A percentile compares a stretch with the other conserved stretches of the same genome.
phyloP scores from a whole-genome alignment of 2,797 vertebrate species.

The Petrocephalus schoutedeni region DNA sequence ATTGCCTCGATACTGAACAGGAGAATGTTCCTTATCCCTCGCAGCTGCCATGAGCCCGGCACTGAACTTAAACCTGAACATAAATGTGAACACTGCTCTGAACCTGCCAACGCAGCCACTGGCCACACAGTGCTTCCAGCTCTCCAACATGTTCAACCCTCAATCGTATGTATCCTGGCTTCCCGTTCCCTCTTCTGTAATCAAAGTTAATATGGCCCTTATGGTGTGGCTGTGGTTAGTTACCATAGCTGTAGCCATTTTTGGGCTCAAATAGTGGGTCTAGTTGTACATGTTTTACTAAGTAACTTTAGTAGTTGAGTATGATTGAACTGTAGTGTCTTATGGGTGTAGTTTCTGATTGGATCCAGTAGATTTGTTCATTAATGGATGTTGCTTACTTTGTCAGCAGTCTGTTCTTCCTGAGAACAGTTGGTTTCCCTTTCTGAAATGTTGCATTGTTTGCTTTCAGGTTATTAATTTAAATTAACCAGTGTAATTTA shows the following conservation, averaged over 20 bases:
- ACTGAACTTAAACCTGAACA: slow-evolving; percentile 52
- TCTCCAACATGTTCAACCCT: slow-evolving; percentile 95
- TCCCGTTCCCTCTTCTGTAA: background rate
- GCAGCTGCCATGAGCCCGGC: slow-evolving; percentile 48
- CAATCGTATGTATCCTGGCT: slow-evolving; percentile 68
- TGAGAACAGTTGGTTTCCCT: background rate
- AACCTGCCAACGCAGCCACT: slow-evolving; percentile 78
- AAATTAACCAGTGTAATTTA: background rate
- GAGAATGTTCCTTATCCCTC: background rate
- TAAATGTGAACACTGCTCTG: slow-evolving; percentile 48
- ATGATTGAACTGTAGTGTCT: background rate
- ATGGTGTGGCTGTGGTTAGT: background rate
- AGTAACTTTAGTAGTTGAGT: background rate
- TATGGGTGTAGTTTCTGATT: background rate
- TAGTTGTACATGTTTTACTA: background rate
- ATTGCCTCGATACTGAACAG: background rate
- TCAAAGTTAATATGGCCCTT: background rate
- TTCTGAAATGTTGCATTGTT: background rate
- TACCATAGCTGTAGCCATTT: background rate
- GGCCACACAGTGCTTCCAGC: slow-evolving; percentile 93
- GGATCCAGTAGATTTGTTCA: background rate
- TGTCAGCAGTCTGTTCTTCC: background rate
- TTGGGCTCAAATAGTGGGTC: background rate
- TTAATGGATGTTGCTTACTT: background rate
- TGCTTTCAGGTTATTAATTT: background rate